Evolutionary conservation across 2,113 vertebrate species (phyloP).

Genomic region (Anolis sagrei): DNA sequence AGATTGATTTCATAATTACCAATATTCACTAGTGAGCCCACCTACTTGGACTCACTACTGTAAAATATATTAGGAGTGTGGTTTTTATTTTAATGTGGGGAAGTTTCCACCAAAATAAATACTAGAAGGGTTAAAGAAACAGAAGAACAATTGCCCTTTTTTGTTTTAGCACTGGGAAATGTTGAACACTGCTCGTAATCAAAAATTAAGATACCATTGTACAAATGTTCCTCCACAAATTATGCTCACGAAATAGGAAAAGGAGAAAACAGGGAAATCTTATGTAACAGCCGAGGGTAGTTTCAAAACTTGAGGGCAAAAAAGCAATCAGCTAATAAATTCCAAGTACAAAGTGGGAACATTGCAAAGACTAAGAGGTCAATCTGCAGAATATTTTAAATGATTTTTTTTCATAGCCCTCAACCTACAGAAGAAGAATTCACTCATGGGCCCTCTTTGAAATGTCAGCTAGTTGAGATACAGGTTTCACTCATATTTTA

Average conservation of each 20-base stretch:
- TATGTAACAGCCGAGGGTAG: constrained; percentile 52
- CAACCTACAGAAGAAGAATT: constrained; percentile 12
- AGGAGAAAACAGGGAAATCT: constrained; percentile 41
- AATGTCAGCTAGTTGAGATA: constrained; percentile 18
- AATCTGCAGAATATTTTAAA: constrained; percentile 58
- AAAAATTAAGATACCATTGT: constrained; percentile 43
- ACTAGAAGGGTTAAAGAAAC: not conserved
- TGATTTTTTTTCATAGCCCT: constrained; percentile 38
- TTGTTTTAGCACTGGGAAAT: constrained; percentile 31
- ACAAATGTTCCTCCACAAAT: constrained; percentile 46
- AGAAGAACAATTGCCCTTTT: not conserved
- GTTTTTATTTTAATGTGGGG: not conserved
- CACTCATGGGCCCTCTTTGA: constrained; percentile 26
- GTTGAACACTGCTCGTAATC: constrained; percentile 8
- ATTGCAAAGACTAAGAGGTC: constrained; percentile 56
- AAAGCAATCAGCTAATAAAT: constrained; percentile 53
- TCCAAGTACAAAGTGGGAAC: constrained; percentile 51
- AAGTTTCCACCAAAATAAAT: constrained; percentile 8
- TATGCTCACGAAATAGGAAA: constrained; percentile 42
- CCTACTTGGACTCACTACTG: not conserved
- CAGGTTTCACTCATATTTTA: constrained; percentile 29
- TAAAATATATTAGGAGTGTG: not conserved
- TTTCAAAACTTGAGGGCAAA: constrained; percentile 48
- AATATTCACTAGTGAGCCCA: constrained; percentile 7
- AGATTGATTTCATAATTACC: constrained; percentile 4